Evolutionary conservation across 2,888 invertebrate genomes (phyloP), one percentile per base, ranked within the genome.

Genomic region (Eurois occulta): DNA sequence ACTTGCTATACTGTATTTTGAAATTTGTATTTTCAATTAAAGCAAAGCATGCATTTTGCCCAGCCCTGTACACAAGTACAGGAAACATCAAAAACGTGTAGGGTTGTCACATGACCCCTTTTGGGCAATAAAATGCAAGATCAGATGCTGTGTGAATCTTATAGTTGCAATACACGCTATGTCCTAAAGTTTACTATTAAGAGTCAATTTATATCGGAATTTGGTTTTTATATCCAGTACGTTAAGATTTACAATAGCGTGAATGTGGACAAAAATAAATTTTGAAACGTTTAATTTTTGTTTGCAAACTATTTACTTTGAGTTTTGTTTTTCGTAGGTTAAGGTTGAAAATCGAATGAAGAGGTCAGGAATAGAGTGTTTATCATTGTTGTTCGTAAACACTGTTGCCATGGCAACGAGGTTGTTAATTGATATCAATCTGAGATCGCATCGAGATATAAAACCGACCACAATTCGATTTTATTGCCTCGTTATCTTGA

Each of bases 391-490:
- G 86, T 82, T 66, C 72, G 77, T 81, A 86, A 83, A 85, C 80
- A 75, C n/a, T 32, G 88, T 88, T 81, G 77, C 81, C 75, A 88
- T 86, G 83, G 81, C 72, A 86, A 87, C 87, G 75, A 43, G 32
- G 62, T 72, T 81, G 79, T 84, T 86, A 88, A 87, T 86, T 87
- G 87, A 87, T 87, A 87, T 84, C 72, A 86, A 88, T 88, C 83
- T 78, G 58, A 66, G 85, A 86, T 84, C 55, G 74, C 75, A 78
- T 73, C 72, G 72, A 77, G 80, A 83, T 84, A 77, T 81, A 71
- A 80, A 75, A 74, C 81, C 76, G 85, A 85, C 79, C 64, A 62
- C 60, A 79, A 80, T 78, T 80, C 60, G 60, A 84, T 86, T 82
- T 79, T 75, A 82, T 77, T 80, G 70, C 32, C 43, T 82, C 35